Conservation (phyloP, 2,113 vertebrate genomes). For the Labrus mixtus region DNA sequence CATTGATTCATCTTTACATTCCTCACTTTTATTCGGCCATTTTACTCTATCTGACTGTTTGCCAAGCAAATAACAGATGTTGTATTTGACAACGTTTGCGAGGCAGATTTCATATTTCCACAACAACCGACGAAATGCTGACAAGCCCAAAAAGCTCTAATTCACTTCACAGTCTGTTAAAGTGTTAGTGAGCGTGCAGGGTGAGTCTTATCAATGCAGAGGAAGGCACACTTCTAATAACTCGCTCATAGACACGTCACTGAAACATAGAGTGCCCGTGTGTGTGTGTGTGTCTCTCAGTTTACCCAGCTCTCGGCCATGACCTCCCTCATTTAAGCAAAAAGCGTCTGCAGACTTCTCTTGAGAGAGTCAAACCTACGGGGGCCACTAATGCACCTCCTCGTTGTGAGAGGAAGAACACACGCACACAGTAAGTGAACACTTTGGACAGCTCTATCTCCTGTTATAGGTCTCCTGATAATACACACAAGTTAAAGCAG, state of each 20-base stretch:
- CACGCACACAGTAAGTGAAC: neutral
- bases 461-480: neutral
- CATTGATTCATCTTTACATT: too few species aligned
- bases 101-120: conserved; percentile 1
- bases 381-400: conserved; percentile 17
- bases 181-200: neutral
- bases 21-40: neutral
- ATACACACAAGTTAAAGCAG: neutral
- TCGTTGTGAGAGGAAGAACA: neutral
- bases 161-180: neutral
- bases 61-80: neutral
- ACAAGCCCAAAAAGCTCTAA: neutral
- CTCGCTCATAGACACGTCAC: neutral
- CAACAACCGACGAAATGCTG: conserved; percentile 11
- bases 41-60: neutral
- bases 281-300: neutral
- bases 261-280: neutral
- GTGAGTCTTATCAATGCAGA: neutral
- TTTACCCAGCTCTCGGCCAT: conserved; percentile 1
- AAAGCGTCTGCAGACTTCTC: neutral
- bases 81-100: neutral
- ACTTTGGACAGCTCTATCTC: neutral
- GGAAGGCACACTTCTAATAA: neutral
- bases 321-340: neutral
- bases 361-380: conserved; percentile 6